A percentile compares a stretch with the other conserved stretches of the same genome.
Conservation (phyloP, 1,140 invertebrate genomes). For the Drosophila leontia region DNA sequence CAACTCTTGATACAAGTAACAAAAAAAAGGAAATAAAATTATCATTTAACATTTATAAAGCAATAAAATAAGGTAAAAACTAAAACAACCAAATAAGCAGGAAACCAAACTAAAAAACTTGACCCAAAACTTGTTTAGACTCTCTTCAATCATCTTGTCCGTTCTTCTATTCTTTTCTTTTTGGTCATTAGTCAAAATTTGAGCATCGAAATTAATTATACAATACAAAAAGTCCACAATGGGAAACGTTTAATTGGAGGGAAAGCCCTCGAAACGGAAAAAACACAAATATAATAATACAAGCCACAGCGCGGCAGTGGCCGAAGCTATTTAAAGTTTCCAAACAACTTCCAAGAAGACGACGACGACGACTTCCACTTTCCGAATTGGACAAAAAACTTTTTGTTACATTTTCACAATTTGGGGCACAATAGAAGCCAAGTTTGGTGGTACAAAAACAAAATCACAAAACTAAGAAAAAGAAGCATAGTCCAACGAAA, state of each 20-base stretch:
- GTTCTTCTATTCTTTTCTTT: constrained; percentile 7
- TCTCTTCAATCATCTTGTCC: constrained; percentile 44
- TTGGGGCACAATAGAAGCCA: constrained; percentile 45
- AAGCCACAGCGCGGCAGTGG: constrained; percentile 36
- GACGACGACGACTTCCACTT: constrained; percentile 66
- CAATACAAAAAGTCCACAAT: constrained; percentile 59
- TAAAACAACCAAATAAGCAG: constrained; percentile 62
- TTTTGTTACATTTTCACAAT: constrained; percentile 46
- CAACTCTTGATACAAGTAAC: constrained; percentile 61
- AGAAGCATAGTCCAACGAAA: constrained; percentile 22
- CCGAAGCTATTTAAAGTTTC: constrained; percentile 69
- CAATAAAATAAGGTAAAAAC: constrained; percentile 57
- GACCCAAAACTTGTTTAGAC: constrained; percentile 24
- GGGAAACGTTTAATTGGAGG: constrained; percentile 73
- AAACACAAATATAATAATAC: constrained; percentile 29
- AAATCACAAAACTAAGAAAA: constrained; percentile 1
- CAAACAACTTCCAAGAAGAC: constrained; percentile 42
- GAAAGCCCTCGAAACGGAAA: constrained; percentile 58
- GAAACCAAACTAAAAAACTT: constrained; percentile 34
- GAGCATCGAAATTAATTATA: constrained; percentile 67
- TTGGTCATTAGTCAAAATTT: constrained; percentile 78
- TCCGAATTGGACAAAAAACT: constrained; percentile 62
- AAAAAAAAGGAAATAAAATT: constrained; percentile 78
- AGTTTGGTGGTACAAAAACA: constrained; percentile 20
- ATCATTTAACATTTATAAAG: constrained; percentile 70